These are phyloP conservation scores for Agraylea sexmaculata DNA, from an alignment of 1,140 invertebrate species.

Conservation along the genomic window DNA sequence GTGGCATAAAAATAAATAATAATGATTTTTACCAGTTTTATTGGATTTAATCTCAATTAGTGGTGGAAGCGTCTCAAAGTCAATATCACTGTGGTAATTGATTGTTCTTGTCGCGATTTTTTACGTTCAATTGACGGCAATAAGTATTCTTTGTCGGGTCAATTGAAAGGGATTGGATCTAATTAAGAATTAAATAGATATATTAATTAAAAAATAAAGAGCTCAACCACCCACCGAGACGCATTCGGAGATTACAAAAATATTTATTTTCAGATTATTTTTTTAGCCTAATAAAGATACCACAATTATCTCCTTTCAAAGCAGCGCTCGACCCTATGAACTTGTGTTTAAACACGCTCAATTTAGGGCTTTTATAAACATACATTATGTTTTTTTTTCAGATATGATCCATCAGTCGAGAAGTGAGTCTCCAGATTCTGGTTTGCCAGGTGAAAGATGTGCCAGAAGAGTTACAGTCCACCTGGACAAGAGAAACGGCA, in stretches of 20 bases:
- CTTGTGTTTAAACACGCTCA: no score
- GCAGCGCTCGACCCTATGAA: no score
- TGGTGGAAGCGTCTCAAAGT: not conserved
- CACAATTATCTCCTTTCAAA: no score
- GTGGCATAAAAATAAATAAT: not conserved
- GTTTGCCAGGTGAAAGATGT: conserved; percentile 13
- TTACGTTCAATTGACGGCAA: conserved; percentile 9
- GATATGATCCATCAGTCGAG: conserved; percentile 9
- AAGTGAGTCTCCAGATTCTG: conserved; percentile 19
- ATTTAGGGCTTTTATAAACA: not conserved
- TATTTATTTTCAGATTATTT: not conserved
- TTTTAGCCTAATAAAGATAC: not conserved
- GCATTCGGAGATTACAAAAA: not conserved
- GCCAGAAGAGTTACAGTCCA: conserved; percentile 10
- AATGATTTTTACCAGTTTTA: not conserved
- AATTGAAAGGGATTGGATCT: conserved; percentile 11
- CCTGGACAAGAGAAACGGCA: conserved; percentile 10
- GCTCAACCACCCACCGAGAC: not conserved
- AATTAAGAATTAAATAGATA: no score
- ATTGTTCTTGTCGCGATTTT: conserved; percentile 1
- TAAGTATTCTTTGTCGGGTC: conserved; percentile 9
- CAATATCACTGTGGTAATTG: not conserved
- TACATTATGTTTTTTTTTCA: conserved; percentile 10
- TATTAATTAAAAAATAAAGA: conserved; percentile 6
- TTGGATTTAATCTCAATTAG: not conserved